Conservation (phyloP, 2,113 vertebrate species). For the Austrofundulus limnaeus region DNA sequence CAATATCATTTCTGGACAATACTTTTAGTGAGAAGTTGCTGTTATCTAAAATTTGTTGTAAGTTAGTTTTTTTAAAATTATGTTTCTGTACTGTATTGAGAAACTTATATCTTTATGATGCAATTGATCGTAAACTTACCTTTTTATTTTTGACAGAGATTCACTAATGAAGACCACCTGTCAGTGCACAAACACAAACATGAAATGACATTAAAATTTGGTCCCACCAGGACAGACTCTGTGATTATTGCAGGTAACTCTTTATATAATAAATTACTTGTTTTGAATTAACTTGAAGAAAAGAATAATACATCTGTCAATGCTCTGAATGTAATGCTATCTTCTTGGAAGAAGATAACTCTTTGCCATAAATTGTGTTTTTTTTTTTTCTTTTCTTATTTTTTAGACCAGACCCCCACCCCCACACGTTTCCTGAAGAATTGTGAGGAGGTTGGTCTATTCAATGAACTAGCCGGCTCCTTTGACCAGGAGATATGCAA, state of each 20-base stretch:
- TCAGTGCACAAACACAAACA: slow-evolving; percentile 99
- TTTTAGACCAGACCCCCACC: slow-evolving; percentile 94
- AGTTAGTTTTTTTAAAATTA: not conserved
- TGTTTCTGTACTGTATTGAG: no score
- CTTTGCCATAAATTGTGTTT: not conserved
- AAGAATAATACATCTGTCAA: not conserved
- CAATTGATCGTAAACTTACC: not conserved
- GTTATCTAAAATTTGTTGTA: not conserved
- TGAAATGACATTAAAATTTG: slow-evolving; percentile 98
- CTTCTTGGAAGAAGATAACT: not conserved
- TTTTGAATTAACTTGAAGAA: not conserved
- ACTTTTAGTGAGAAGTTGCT: not conserved
- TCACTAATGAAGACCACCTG: slow-evolving; percentile 98
- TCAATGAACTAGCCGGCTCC: slow-evolving; percentile 93
- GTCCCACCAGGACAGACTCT: slow-evolving; percentile 94
- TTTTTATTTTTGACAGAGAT: slow-evolving; percentile 81
- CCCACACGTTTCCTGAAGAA: slow-evolving; percentile 98
- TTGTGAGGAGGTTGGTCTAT: slow-evolving; percentile 97
- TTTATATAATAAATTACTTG: not conserved
- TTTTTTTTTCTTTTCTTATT: not conserved
- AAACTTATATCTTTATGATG: not conserved
- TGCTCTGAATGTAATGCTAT: not conserved
- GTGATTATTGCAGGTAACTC: slow-evolving; percentile 94
- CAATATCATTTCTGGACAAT: not conserved
- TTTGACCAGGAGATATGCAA: slow-evolving; percentile 97